Evolutionary conservation across 2,797 vertebrate species (phyloP).

Genomic region (Tapirus indicus): DNA sequence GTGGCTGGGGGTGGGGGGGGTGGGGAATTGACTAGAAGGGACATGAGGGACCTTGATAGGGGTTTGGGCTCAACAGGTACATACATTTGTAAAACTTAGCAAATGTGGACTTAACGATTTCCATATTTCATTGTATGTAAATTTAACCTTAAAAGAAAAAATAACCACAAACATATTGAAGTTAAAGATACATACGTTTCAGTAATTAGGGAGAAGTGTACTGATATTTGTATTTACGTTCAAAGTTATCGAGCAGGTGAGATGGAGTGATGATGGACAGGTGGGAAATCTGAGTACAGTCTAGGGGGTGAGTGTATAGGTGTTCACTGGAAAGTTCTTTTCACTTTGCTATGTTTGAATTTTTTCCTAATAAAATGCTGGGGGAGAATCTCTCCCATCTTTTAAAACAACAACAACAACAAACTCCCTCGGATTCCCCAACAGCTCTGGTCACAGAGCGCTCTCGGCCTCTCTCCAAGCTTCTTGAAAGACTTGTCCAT

Average conservation of each 20-base stretch:
- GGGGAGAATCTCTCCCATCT: neutral
- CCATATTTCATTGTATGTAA: neutral
- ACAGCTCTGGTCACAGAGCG: neutral
- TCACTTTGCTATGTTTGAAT: neutral
- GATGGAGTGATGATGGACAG: neutral
- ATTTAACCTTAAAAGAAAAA: constrained; percentile 46
- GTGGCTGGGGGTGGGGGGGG: neutral
- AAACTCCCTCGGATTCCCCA: neutral
- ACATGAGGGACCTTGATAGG: neutral
- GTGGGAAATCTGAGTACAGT: neutral
- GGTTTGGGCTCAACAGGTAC: neutral
- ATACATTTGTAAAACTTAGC: neutral
- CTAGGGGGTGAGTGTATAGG: neutral
- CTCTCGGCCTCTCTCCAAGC: neutral
- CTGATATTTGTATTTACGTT: neutral
- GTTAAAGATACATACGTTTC: neutral
- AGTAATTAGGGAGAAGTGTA: neutral
- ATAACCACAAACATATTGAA: neutral
- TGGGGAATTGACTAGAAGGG: neutral
- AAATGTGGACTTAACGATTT: neutral
- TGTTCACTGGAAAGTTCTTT: neutral
- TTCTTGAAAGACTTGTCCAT: neutral
- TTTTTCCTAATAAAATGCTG: neutral
- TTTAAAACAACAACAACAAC: neutral
- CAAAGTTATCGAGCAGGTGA: neutral